Conservation (phyloP, 1,140 invertebrate genomes). For the Hormaphis cornu region DNA sequence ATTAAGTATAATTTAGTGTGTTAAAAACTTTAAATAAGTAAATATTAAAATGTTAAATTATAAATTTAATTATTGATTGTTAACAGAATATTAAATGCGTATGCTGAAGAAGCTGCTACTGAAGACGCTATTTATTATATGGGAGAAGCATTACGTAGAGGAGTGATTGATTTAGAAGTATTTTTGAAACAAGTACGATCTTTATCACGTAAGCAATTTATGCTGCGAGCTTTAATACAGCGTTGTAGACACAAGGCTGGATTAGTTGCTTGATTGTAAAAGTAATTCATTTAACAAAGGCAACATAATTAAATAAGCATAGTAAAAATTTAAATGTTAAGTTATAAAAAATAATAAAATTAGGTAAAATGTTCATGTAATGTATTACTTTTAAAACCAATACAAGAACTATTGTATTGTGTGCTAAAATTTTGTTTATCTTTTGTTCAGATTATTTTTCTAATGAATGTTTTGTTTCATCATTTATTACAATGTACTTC, state of each 20-base stretch:
- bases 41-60: background rate
- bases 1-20: conserved; percentile 21
- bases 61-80: background rate
- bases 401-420: no score
- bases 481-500: no score
- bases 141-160: conserved; percentile 86
- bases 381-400: no score
- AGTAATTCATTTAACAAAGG: no score
- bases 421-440: no score
- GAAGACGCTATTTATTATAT: conserved; percentile 99
- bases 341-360: no score
- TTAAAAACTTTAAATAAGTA: background rate
- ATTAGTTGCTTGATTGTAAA: conserved; percentile 43
- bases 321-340: no score
- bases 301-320: no score
- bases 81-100: conserved; percentile 77
- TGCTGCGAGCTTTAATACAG: conserved; percentile 86
- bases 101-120: conserved; percentile 93
- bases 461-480: no score
- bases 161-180: conserved; percentile 88
- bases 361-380: no score
- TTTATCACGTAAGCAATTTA: conserved; percentile 90
- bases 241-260: conserved; percentile 95
- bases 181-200: conserved; percentile 95
- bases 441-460: no score